phyloP scores from a whole-genome alignment of 2,888 invertebrate species.

The Bugula neritina region DNA sequence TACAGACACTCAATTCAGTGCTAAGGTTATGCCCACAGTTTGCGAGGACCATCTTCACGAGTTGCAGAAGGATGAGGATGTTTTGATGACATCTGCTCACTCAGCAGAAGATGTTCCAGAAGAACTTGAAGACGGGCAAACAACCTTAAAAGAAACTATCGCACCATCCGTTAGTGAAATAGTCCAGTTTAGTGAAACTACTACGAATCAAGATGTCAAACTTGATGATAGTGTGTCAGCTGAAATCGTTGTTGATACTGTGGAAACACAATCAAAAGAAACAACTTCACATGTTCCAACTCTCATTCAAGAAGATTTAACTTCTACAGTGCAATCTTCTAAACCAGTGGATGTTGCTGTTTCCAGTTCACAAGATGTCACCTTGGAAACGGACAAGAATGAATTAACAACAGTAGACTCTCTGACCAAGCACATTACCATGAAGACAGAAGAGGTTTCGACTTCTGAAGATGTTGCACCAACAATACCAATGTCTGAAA shows the following conservation, averaged over 20 bases:
- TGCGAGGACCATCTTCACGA: no score
- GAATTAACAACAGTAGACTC: background rate
- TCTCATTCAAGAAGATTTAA: background rate
- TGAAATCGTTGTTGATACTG: background rate
- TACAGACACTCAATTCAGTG: no score
- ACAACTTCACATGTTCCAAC: background rate
- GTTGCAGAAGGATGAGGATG: slow-evolving; percentile 18
- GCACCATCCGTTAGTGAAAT: no score
- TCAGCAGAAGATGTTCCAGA: slow-evolving; percentile 3
- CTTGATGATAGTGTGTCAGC: background rate
- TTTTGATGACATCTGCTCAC: background rate
- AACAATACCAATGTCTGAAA: background rate
- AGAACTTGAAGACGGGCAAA: no score
- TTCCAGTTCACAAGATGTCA: background rate
- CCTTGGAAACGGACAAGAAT: background rate
- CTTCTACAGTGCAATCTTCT: background rate
- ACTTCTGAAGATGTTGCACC: background rate
- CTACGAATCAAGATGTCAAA: background rate
- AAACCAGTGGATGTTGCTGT: background rate
- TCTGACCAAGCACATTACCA: no score
- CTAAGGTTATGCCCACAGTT: no score
- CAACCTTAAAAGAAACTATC: no score
- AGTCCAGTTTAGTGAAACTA: background rate
- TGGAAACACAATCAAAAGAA: background rate
- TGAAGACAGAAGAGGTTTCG: background rate